Base-by-base conservation (phyloP, 2,797 vertebrate genomes). In the Sandelia bainsii region DNA sequence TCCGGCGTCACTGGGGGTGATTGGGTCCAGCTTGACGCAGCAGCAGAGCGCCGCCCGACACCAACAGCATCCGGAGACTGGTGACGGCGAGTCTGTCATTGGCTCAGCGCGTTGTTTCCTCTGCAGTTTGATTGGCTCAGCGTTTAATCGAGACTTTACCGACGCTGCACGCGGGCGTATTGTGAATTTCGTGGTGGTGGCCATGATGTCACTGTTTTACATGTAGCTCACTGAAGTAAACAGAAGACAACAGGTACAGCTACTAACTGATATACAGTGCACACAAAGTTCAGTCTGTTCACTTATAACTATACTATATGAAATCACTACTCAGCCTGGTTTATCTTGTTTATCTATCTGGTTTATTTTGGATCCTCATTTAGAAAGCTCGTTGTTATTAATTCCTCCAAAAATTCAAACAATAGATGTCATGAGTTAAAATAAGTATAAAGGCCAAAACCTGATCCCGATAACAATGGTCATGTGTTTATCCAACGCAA, bases 121-220 rank as follows among this genome's bases (percentile, higher is more conserved):
- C 20, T 70, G 81, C 50, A 11, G 3, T 77, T 42, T 73, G 0
- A 90, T 85, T 90, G 87, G 88, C 62, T 72, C 60, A 0, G 2
- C 5, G 39, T 72, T 75, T 58, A 42, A 69, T 8, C 13, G 58
- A 57, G 57, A 76, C 20, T 62, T 53, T 51, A 39, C 75, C 62
- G 49, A 63, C 62, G 37, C 44, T n/a, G 5, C n/a, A 42, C 16
- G 8, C 25, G 25, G 25, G 29, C 7, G 1, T 8, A 32, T 51
- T 34, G 53, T 58, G 69, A 66, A 50, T 82, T 76, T 82, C 61
- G 23, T 83, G 72, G 78, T 42, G 56, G 29, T 60, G 50, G 39
- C 62, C 1, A 76, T 86, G 87, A 86, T 69, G 85, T 86, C 82
- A 88, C n/a, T 46, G 29, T 79, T 74, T 74, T 48, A 49, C 8